phyloP scores from a whole-genome alignment of 2,797 vertebrate species.

The Lagorchestes hirsutus region DNA sequence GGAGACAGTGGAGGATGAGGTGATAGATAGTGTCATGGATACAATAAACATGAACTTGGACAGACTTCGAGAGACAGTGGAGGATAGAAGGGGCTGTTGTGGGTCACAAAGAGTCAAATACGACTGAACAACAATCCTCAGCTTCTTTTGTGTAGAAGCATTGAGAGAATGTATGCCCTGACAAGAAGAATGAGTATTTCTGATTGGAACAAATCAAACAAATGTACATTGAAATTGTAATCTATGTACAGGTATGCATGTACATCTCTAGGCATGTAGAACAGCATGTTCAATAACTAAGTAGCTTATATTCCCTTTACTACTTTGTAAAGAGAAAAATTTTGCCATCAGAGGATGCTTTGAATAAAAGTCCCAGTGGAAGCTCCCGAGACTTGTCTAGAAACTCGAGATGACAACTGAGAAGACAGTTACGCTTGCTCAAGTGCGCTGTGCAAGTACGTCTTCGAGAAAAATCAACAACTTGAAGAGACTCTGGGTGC shows the following conservation, averaged over 20 bases:
- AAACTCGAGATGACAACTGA: conserved; percentile 72
- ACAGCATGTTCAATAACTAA: conserved; percentile 18
- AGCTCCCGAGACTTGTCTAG: conserved; percentile 53
- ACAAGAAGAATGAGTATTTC: conserved; percentile 63
- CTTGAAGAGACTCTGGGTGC: conserved; percentile 53
- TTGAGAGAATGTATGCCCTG: conserved; percentile 44
- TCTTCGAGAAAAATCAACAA: conserved; percentile 36
- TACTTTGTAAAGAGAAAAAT: conserved; percentile 53
- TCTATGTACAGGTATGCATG: background rate
- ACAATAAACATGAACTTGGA: background rate
- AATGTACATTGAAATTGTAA: conserved; percentile 64
- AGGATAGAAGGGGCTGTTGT: background rate
- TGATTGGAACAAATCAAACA: conserved; percentile 58
- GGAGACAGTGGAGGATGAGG: background rate
- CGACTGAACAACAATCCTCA: background rate
- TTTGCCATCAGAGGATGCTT: conserved; percentile 55
- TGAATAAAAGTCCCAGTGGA: conserved; percentile 61
- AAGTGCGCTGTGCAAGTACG: conserved; percentile 35
- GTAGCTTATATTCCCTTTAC: conserved; percentile 54
- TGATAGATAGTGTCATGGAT: background rate
- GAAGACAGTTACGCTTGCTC: conserved; percentile 75
- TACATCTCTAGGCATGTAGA: conserved; percentile 1
- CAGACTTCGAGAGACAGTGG: background rate
- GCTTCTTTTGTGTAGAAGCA: conserved; percentile 49
- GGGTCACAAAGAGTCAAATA: background rate